Evolutionary conservation across 2,797 vertebrate genomes (phyloP).

Genomic region (Enteromius argenteus): DNA sequence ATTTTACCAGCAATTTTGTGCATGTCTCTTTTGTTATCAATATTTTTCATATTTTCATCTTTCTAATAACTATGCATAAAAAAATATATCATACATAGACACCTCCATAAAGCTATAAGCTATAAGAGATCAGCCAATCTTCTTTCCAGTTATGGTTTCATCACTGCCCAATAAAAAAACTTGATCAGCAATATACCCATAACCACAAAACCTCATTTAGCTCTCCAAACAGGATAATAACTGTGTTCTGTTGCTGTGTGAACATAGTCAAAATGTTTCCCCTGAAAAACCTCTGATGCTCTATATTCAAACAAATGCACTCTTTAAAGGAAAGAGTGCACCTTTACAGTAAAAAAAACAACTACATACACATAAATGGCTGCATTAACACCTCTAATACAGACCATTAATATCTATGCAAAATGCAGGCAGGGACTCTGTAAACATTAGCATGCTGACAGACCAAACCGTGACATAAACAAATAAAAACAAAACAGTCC

Average conservation of each 20-base stretch:
- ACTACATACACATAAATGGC: conserved; percentile 61
- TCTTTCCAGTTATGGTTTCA: neutral
- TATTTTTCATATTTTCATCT: neutral
- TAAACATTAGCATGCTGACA: neutral
- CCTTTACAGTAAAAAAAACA: conserved; percentile 57
- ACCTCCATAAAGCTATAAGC: neutral
- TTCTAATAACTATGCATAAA: neutral
- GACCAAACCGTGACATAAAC: neutral
- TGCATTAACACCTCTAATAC: conserved; percentile 22
- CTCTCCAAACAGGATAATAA: neutral
- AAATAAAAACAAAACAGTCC: conserved; percentile 34
- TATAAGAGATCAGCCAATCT: neutral
- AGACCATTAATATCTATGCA: conserved; percentile 19
- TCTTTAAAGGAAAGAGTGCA: conserved; percentile 58
- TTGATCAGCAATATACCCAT: neutral
- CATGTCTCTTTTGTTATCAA: neutral
- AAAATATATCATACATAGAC: neutral
- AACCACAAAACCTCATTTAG: conserved; percentile 10
- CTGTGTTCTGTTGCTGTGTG: neutral
- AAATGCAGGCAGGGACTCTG: conserved; percentile 1
- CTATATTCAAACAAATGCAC: conserved; percentile 43
- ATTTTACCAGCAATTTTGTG: neutral
- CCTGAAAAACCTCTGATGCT: conserved; percentile 5
- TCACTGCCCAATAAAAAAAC: neutral
- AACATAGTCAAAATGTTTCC: conserved; percentile 1